Base-by-base conservation (phyloP, 1,140 invertebrate genomes). In the Acyrthosiphon pisum region DNA sequence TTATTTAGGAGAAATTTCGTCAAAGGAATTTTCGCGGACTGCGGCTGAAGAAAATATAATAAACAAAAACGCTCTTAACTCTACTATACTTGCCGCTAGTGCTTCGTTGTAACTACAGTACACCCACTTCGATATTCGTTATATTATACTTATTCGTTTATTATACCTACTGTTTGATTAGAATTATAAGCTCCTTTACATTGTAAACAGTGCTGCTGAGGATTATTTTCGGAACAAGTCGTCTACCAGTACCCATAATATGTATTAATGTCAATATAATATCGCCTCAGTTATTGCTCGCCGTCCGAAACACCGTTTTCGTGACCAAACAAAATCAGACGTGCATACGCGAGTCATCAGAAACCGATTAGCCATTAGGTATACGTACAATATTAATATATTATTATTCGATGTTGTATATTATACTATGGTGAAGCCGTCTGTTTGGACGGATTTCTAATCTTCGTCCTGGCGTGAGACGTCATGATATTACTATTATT, bases 1-100 rank as follows among this genome's bases (percentile, higher is more conserved):
- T 76, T 76, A n/a, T 76, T 76, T n/a, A 76, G n/a, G 60, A 76
- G n/a, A 76, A n/a, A 76, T 76, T 76, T 76, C 4, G n/a, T n/a
- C n/a, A 1, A n/a, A 7, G n/a, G n/a, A 76, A n/a, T n/a, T 14
- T n/a, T 18, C 1, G 6, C 6, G 60, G n/a, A 76, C n/a, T 76
- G 4, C n/a, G 11, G 6, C 6, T 4, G 14, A n/a, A n/a, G n/a
- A 35, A 76, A 60, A 60, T 53, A 68, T 20, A 35, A 76, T 2
- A 76, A 76, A 76, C 50, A 76, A 14, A 68, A 76, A 76, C 60
- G 30, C 56, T 14, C n/a, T 18, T 76, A 76, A 1, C 30, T 76
- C n/a, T n/a, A 0, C 2, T 11, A 2, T 18, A 18, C 30, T 76
- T 76, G 14, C 30, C 30, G 20, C 48, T 1, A 30, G 0, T 30